These are phyloP conservation scores for Drosophila testacea DNA, from an alignment of 2,888 invertebrate species.

Conservation along the genomic window DNA sequence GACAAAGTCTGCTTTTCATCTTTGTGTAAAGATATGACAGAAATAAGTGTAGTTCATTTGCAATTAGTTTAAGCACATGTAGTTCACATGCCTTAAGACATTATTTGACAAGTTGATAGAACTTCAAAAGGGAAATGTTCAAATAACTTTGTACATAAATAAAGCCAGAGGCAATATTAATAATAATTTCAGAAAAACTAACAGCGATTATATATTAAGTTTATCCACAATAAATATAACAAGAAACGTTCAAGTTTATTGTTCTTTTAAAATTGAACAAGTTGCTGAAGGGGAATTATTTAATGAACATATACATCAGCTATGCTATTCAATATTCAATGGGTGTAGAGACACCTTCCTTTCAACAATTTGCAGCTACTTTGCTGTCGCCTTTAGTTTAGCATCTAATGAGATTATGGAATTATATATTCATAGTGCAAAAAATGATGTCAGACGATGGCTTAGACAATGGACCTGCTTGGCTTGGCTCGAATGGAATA, in stretches of 20 bases:
- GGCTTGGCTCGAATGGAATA: slow-evolving; percentile 28
- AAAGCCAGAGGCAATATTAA: background rate
- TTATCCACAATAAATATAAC: slow-evolving; percentile 4
- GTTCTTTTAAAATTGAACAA: slow-evolving; percentile 10
- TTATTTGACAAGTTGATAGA: background rate
- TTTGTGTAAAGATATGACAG: background rate
- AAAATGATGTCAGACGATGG: slow-evolving; percentile 65
- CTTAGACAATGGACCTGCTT: slow-evolving; percentile 35
- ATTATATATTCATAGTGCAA: slow-evolving; percentile 78
- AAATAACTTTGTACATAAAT: background rate
- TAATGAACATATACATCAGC: background rate
- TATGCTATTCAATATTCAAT: slow-evolving; percentile 42
- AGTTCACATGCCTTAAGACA: background rate
- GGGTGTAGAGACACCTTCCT: slow-evolving; percentile 6
- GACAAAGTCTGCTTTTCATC: background rate
- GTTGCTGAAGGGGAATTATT: slow-evolving; percentile 4
- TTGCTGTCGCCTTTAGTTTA: slow-evolving; percentile 31
- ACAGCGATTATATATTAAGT: background rate
- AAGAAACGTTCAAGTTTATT: slow-evolving; percentile 2
- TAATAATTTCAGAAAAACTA: slow-evolving; percentile 5
- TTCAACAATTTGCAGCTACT: slow-evolving; percentile 54
- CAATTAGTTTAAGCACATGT: background rate
- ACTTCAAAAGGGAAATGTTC: background rate
- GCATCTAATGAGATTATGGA: slow-evolving; percentile 79
- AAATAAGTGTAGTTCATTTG: background rate